These are phyloP conservation scores for Tipula lateralis DNA, from an alignment of 2,888 invertebrate genomes.

Conservation along the genomic window DNA sequence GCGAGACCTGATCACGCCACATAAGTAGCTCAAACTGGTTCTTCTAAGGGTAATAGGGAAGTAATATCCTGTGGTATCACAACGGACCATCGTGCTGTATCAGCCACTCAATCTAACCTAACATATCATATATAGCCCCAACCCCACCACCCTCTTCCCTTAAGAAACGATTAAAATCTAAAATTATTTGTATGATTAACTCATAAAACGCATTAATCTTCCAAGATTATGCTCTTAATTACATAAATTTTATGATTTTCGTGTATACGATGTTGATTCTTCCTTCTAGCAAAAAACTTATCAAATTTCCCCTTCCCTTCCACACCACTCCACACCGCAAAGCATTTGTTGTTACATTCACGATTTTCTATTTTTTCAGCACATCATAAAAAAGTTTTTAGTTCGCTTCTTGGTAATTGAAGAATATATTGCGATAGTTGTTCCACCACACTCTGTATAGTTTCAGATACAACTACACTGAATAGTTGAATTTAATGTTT, in stretches of 20 bases:
- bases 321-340: background rate
- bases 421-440: background rate
- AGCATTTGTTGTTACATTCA: background rate
- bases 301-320: background rate
- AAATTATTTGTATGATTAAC: background rate
- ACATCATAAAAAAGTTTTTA: background rate
- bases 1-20: too few species aligned
- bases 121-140: background rate
- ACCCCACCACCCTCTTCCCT: background rate
- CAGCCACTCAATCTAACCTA: too few species aligned
- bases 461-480: background rate
- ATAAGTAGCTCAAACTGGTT: too few species aligned
- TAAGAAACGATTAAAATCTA: background rate
- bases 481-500: background rate
- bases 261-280: background rate
- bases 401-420: background rate
- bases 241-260: background rate
- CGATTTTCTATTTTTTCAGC: background rate
- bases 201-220: constrained; percentile 1
- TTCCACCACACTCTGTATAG: background rate
- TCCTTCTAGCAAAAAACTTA: background rate
- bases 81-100: too few species aligned
- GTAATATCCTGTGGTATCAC: too few species aligned
- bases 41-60: too few species aligned
- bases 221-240: background rate